Conservation (phyloP, 1,140 invertebrate species). For the Leptoteleia sp. region DNA sequence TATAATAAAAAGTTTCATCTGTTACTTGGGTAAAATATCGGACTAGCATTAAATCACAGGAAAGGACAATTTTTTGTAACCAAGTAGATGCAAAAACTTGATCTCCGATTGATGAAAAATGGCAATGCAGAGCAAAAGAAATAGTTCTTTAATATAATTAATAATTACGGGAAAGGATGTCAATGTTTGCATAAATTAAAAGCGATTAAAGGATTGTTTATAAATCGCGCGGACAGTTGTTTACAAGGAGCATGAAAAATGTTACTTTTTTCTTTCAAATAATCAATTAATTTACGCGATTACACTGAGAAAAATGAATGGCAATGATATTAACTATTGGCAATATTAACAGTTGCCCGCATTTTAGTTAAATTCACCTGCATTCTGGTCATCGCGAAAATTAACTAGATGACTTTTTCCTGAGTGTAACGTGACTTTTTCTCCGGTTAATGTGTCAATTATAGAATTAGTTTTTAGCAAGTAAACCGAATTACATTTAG, state of each 20-base stretch:
- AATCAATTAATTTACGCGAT: conserved; percentile 3
- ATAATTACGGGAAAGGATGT: conserved; percentile 40
- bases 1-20: too few species aligned
- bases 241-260: conserved; percentile 9
- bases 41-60: neutral
- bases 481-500: too few species aligned
- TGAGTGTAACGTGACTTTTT: too few species aligned
- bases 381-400: too few species aligned
- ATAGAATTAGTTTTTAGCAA: too few species aligned
- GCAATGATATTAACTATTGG: too few species aligned
- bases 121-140: neutral
- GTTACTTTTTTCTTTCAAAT: conserved; percentile 7
- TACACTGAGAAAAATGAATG: too few species aligned
- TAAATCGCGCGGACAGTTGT: conserved; percentile 10
- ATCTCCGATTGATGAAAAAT: neutral
- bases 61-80: neutral
- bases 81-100: neutral
- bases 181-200: conserved; percentile 52
- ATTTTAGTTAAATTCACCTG: too few species aligned
- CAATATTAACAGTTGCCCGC: too few species aligned
- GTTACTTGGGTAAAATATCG: too few species aligned
- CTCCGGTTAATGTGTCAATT: too few species aligned
- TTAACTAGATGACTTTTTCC: too few species aligned
- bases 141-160: conserved; percentile 34
- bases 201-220: conserved; percentile 27